Percentiles rank a stretch among this genome's conserved stretches.
These are phyloP conservation scores for Gonioctena quinquepunctata DNA, from an alignment of 1,140 invertebrate species.

Conservation along the genomic window DNA sequence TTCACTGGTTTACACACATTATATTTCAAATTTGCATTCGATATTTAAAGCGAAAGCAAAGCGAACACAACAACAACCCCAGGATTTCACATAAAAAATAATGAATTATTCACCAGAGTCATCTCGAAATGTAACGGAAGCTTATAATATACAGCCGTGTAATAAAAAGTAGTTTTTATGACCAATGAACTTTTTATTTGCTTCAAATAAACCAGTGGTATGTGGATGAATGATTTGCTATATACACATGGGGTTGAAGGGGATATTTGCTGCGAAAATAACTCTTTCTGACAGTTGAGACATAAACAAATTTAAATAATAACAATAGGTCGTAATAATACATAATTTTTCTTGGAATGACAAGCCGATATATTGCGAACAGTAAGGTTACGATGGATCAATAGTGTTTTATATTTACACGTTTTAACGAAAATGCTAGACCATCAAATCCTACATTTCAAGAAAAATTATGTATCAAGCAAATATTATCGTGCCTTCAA, in stretches of 20 bases:
- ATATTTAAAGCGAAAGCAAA: neutral
- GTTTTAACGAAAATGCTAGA: too few species aligned
- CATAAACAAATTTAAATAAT: too few species aligned
- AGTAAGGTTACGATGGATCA: too few species aligned
- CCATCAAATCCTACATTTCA: too few species aligned
- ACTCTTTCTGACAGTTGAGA: neutral
- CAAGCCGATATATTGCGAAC: too few species aligned
- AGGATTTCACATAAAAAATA: neutral
- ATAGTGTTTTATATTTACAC: too few species aligned
- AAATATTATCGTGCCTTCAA: too few species aligned
- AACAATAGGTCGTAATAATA: too few species aligned
- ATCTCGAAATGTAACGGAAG: neutral
- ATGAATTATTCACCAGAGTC: neutral
- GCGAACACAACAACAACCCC: neutral
- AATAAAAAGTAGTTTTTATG: neutral
- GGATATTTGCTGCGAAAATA: conserved; percentile 17
- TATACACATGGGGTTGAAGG: conserved; percentile 21
- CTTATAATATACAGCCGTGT: neutral
- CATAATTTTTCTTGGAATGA: too few species aligned
- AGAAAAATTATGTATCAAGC: too few species aligned
- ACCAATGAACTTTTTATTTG: neutral
- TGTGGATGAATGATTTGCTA: conserved; percentile 47
- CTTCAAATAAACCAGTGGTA: conserved; percentile 53
- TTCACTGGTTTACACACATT: neutral
- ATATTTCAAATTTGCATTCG: too few species aligned